phyloP scores from a whole-genome alignment of 2,888 invertebrate genomes.

The Aporophyla nigra region DNA sequence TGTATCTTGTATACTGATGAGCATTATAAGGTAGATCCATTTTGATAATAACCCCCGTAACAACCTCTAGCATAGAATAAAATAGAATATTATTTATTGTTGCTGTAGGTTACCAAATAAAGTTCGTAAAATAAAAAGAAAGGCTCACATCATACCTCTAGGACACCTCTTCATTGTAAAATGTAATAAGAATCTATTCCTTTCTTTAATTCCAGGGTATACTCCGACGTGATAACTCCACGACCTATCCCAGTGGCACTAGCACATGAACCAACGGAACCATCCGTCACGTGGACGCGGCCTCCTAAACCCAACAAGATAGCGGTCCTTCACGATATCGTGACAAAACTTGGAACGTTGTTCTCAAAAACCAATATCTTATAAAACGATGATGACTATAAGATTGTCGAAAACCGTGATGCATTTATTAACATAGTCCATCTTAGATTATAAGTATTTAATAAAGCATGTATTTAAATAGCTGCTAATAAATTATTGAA shows the following conservation, averaged over 20 bases:
- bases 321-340: slow-evolving; percentile 60
- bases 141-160: neutral
- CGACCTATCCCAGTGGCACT: slow-evolving; percentile 55
- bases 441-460: neutral
- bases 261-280: slow-evolving; percentile 68
- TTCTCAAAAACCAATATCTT: slow-evolving; percentile 36
- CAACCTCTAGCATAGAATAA: no score
- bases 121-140: neutral
- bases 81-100: neutral
- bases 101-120: neutral
- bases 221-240: slow-evolving; percentile 56
- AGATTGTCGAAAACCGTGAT: neutral
- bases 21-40: no score
- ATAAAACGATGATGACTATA: neutral
- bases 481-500: no score
- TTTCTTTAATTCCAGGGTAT: slow-evolving; percentile 69
- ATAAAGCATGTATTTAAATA: neutral
- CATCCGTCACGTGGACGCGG: slow-evolving; percentile 83
- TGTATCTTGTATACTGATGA: no score
- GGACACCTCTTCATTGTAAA: no score
- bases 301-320: slow-evolving; percentile 76
- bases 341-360: slow-evolving; percentile 49
- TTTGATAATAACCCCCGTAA: no score
- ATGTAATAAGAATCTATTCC: neutral
- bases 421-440: neutral